A percentile compares a stretch with the other conserved stretches of the same genome.
Conservation (phyloP, 2,113 vertebrate species). For the Synchiropus splendidus region DNA sequence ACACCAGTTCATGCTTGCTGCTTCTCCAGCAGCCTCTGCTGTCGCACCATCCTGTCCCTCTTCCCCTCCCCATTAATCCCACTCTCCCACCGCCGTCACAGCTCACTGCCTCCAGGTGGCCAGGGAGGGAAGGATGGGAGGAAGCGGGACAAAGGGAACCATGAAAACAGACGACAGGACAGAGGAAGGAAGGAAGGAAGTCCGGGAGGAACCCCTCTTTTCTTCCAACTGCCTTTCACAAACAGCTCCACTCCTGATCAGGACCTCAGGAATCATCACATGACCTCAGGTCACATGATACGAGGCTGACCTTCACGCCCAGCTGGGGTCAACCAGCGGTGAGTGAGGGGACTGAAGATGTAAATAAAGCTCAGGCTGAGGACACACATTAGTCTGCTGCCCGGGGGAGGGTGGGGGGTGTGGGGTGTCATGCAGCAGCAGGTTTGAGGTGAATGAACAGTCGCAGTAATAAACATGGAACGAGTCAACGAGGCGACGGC, state of each 20-base stretch:
- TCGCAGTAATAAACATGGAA: slow-evolving; percentile 31
- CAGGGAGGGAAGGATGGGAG: slow-evolving; percentile 48
- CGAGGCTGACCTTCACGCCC: no score
- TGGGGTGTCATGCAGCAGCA: slow-evolving; percentile 49
- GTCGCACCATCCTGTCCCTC: slow-evolving; percentile 37
- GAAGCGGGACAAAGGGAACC: slow-evolving; percentile 34
- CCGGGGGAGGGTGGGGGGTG: slow-evolving; percentile 51
- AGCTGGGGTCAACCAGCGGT: no score
- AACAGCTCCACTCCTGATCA: no score
- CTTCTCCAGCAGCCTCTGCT: slow-evolving; percentile 9
- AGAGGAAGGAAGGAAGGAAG: slow-evolving; percentile 11
- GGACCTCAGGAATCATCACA: no score
- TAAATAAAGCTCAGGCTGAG: slow-evolving; percentile 68
- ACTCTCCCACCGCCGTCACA: slow-evolving; percentile 58
- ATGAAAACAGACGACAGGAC: slow-evolving; percentile 5
- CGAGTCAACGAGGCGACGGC: slow-evolving; percentile 7
- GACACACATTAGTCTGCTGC: slow-evolving; percentile 63
- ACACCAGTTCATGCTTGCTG: no score
- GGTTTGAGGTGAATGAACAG: slow-evolving; percentile 41
- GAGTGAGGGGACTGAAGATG: slow-evolving; percentile 33
- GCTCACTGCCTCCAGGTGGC: slow-evolving; percentile 72
- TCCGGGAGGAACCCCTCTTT: not conserved
- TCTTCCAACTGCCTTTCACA: no score
- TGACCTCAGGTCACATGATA: not conserved
- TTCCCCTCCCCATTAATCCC: slow-evolving; percentile 52